Evolutionary conservation across 1,140 invertebrate genomes (phyloP).

Genomic region (Lethrus apterus): DNA sequence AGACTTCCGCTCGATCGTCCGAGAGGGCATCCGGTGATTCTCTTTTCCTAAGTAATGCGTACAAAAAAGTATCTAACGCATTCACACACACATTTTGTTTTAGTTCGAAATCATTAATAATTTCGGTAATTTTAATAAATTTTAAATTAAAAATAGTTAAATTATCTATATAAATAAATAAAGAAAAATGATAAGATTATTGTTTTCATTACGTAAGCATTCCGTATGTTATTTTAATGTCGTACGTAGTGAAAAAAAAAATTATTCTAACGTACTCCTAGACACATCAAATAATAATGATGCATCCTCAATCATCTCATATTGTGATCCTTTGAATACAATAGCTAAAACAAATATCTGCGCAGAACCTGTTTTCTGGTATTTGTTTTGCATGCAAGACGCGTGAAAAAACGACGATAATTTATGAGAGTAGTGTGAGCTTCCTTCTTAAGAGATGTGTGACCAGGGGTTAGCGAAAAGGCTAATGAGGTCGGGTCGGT

Average conservation of each 20-base stretch:
- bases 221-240: no score
- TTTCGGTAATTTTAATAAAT: no score
- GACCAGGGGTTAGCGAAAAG: constrained; percentile 7
- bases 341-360: constrained; percentile 4
- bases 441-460: constrained; percentile 1
- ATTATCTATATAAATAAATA: constrained; percentile 2
- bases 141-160: no score
- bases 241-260: no score
- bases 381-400: no score
- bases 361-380: no score
- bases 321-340: neutral
- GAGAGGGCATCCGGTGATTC: constrained; percentile 10
- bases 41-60: constrained; percentile 4
- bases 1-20: constrained; percentile 9
- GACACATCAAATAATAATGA: neutral
- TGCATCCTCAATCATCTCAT: neutral
- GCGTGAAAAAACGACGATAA: no score
- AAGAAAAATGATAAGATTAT: neutral
- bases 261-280: neutral
- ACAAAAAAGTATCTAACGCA: no score
- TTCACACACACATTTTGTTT: no score
- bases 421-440: constrained; percentile 3
- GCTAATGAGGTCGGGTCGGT: constrained; percentile 9
- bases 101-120: no score
- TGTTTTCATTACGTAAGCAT: neutral